Conservation (phyloP, 1,140 invertebrate species). For the Penaeus vannamei region DNA sequence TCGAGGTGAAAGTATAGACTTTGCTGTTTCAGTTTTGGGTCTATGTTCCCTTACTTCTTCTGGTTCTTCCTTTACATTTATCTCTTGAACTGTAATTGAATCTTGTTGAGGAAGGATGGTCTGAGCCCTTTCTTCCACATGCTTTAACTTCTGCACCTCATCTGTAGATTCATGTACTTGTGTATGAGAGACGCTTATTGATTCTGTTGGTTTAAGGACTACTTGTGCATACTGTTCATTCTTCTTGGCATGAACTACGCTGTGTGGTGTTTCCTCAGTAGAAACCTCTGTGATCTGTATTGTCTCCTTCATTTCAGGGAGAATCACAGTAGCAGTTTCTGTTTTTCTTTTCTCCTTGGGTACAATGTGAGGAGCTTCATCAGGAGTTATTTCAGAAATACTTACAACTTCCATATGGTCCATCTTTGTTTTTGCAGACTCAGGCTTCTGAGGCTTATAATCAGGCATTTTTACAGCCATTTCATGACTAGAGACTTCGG, state of each 20-base stretch:
- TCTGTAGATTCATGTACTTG: constrained; percentile 39
- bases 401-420: constrained; percentile 50
- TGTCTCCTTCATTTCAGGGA: constrained; percentile 43
- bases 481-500: constrained; percentile 46
- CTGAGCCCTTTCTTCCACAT: constrained; percentile 34
- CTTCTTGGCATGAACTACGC: constrained; percentile 35
- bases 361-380: constrained; percentile 50
- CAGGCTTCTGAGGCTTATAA: constrained; percentile 43
- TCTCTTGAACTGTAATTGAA: constrained; percentile 47
- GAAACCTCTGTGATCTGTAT: constrained; percentile 47
- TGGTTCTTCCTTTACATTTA: constrained; percentile 71
- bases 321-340: constrained; percentile 37
- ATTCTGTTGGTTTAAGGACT: constrained; percentile 45
- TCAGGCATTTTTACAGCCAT: constrained; percentile 45
- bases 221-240: constrained; percentile 39
- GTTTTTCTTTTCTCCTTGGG: constrained; percentile 38
- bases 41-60: constrained; percentile 70
- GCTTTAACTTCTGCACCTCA: constrained; percentile 25
- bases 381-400: constrained; percentile 45
- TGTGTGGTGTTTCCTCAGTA: constrained; percentile 28
- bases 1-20: constrained; percentile 73
- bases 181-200: constrained; percentile 32
- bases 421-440: constrained; percentile 43
- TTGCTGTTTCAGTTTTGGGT: constrained; percentile 71
- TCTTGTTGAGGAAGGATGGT: constrained; percentile 42